Conservation (phyloP, 2,113 vertebrate species). For the Petrocephalus zakoni region DNA sequence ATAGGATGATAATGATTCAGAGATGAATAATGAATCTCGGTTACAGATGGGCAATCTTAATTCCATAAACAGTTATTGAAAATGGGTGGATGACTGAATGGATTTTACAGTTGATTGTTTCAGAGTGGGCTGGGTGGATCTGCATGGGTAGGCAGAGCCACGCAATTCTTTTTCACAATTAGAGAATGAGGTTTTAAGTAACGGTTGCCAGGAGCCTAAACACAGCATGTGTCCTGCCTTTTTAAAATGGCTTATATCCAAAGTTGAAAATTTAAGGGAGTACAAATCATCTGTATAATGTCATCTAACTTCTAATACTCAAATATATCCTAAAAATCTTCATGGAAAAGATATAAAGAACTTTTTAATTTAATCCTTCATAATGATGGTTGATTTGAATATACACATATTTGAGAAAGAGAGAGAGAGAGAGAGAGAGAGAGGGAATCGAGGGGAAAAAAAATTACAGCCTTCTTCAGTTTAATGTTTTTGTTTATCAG, state of each 20-base stretch:
- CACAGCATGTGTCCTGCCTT: background rate
- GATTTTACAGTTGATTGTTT: slow-evolving; percentile 4
- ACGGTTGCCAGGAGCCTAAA: background rate
- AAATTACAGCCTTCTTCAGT: no score
- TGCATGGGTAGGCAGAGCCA: background rate
- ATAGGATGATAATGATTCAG: slow-evolving; percentile 29
- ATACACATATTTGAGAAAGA: background rate
- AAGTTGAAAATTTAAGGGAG: background rate
- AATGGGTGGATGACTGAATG: background rate
- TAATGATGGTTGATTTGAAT: background rate
- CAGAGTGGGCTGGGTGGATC: background rate
- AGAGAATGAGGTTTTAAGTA: background rate
- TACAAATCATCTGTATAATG: no score
- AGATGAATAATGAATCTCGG: slow-evolving; percentile 24
- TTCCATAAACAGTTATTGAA: slow-evolving; percentile 12
- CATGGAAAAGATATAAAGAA: background rate
- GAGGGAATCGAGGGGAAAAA: no score
- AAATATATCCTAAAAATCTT: background rate
- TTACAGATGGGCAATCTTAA: slow-evolving; percentile 6
- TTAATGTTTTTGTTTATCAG: no score
- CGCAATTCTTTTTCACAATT: background rate
- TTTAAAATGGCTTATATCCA: background rate
- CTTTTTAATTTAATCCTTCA: background rate
- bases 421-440: no score
- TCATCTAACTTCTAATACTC: no score